phyloP scores from a whole-genome alignment of 2,113 vertebrate species.

The Nestor notabilis region DNA sequence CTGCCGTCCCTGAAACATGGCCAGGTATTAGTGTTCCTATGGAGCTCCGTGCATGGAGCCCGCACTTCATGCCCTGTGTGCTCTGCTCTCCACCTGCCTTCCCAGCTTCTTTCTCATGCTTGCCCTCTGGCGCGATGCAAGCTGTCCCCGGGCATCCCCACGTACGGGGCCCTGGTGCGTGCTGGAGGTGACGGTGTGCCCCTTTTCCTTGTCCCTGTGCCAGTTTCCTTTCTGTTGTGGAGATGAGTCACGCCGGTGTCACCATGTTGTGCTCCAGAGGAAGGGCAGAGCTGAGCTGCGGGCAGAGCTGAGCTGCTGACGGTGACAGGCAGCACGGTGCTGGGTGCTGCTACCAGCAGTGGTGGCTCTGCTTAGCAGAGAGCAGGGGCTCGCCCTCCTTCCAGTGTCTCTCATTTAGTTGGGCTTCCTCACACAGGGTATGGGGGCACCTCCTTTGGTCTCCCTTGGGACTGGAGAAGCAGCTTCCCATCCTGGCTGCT shows the following conservation, averaged over 20 bases:
- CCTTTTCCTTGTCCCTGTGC: not conserved
- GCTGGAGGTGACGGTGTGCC: not conserved
- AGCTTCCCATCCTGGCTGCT: not conserved
- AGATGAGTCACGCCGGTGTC: slow-evolving; percentile 49
- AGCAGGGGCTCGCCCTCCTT: not conserved
- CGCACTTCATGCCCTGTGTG: fast-evolving
- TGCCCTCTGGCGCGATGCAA: fast-evolving
- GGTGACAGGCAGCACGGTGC: not conserved
- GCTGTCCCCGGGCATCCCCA: not conserved
- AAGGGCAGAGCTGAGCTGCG: slow-evolving; percentile 20
- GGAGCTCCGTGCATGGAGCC: not conserved
- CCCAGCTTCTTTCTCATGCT: not conserved
- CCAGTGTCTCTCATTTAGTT: not conserved
- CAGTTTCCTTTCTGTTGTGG: not conserved
- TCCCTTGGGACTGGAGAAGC: not conserved
- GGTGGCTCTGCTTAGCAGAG: not conserved
- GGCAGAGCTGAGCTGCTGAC: not conserved
- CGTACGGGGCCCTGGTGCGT: fast-evolving
- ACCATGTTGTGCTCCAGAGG: slow-evolving; percentile 15
- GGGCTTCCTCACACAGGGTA: fast-evolving
- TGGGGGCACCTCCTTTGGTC: not conserved
- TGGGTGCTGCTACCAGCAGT: not conserved
- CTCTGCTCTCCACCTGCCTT: not conserved
- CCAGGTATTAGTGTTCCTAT: not conserved
- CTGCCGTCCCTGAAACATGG: not conserved